Percentiles rank a stretch among this genome's conserved stretches.
Evolutionary conservation across 2,797 vertebrate genomes (phyloP).

Genomic region (Brotula barbata): DNA sequence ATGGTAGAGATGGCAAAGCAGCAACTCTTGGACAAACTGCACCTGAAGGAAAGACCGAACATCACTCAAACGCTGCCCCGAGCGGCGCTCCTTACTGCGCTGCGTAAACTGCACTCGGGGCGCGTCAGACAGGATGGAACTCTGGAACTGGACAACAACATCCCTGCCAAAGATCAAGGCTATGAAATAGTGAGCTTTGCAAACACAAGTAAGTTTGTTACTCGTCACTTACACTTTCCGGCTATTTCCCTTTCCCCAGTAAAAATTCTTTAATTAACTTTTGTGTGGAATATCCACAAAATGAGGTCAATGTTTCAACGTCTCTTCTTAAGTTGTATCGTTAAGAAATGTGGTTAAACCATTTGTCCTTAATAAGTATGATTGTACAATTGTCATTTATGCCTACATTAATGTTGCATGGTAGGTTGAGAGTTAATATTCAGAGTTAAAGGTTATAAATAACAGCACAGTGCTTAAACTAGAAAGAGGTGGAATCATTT

Average conservation of each 20-base stretch:
- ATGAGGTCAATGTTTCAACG: constrained; percentile 9
- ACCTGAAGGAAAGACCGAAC: constrained; percentile 87
- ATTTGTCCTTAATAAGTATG: not conserved
- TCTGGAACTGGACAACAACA: constrained; percentile 68
- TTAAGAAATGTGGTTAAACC: not conserved
- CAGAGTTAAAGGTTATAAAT: no score
- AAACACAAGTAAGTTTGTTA: constrained; percentile 76
- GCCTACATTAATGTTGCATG: no score
- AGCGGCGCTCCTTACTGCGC: constrained; percentile 83
- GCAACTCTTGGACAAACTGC: constrained; percentile 89
- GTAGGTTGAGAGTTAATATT: not conserved
- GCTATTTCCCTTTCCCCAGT: not conserved
- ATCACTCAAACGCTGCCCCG: constrained; percentile 84
- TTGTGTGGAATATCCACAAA: constrained; percentile 25
- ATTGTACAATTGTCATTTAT: no score
- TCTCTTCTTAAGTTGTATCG: not conserved
- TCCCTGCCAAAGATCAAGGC: constrained; percentile 70
- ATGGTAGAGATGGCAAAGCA: constrained; percentile 88
- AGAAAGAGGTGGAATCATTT: no score
- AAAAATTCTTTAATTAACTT: not conserved
- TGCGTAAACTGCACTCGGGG: constrained; percentile 85
- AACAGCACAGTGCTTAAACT: not conserved
- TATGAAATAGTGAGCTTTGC: constrained; percentile 96
- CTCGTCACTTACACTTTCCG: constrained; percentile 9
- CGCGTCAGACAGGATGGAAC: constrained; percentile 75